Base-by-base conservation (phyloP, 2,113 vertebrate genomes). In the Phalacrocorax carbo region DNA sequence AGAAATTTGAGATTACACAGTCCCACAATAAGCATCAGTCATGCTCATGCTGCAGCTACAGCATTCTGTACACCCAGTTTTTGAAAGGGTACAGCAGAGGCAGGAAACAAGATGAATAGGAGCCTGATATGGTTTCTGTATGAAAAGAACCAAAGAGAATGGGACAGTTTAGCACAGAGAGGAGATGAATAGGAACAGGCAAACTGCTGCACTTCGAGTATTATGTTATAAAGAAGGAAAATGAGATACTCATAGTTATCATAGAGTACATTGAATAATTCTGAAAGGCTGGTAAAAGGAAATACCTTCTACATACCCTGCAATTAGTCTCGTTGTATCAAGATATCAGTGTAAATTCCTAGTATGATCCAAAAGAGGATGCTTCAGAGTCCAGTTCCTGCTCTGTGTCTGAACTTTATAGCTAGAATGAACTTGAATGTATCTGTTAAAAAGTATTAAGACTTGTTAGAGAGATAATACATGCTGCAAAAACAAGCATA, bases 51-150 rank as follows among this genome's bases (percentile, higher is more conserved):
- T 78, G 86, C 90, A 95, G 48, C 68, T 91, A 71, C 52, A 78
- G 80, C 57, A 70, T 94, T 94, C 76, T 78, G 52, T 84, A 68
- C 76, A 82, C 44, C 40, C 58, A 80, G 78, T 48, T 85, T 90
- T 78, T 46, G 61, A 91, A 88, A 84, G 61, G 48, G 60, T 83
- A 42, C 0, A 19, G 64, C 60, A 92, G 64, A 86, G 58, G 36
- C 80, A 92, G 79, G 76, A 94, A 94, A 77, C 60, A 93, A 92
- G 83, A 94, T 84, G 64, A 93, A 94, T 84, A 92, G 60, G 46
- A 95, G 64, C 27, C 77, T 93, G 61, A 88, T 92, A 80, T 16
- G 5, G 36, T 73, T 95, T 84, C 9, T 3, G 21, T 83, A 64
- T 87, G 70, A 94, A 87, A 85, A 36, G 22, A 91, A 52, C 54